phyloP scores from a whole-genome alignment of 2,888 invertebrate genomes.

The Drosophila nr. medialis region DNA sequence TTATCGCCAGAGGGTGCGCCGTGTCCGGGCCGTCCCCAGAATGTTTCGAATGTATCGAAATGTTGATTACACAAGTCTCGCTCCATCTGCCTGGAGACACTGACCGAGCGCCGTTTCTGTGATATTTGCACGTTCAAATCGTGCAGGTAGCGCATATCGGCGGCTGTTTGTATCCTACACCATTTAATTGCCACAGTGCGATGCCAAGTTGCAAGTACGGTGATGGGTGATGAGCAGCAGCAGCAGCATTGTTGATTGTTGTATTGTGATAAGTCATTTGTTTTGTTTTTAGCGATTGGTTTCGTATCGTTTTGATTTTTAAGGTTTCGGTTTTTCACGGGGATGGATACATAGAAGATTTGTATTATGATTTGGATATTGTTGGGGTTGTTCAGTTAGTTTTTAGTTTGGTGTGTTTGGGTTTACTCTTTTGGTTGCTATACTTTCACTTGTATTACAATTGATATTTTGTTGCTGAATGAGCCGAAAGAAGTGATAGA shows the following conservation, averaged over 20 bases:
- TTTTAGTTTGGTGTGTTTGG: constrained; percentile 64
- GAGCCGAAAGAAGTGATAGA: constrained; percentile 65
- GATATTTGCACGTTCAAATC: constrained; percentile 86
- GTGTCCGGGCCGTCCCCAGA: constrained; percentile 93
- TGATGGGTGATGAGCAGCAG: constrained; percentile 14
- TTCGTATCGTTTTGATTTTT: constrained; percentile 23
- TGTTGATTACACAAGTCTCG: constrained; percentile 89
- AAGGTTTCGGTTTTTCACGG: constrained; percentile 48
- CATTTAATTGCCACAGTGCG: constrained; percentile 18
- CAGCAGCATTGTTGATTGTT: constrained; percentile 19
- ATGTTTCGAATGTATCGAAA: constrained; percentile 90
- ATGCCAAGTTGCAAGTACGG: constrained; percentile 30
- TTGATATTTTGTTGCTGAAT: constrained; percentile 80
- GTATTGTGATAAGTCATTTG: constrained; percentile 23
- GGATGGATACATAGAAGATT: constrained; percentile 74
- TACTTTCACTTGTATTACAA: constrained; percentile 82
- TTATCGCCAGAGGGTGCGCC: constrained; percentile 81
- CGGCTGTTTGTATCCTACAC: constrained; percentile 72
- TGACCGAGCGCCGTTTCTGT: constrained; percentile 84
- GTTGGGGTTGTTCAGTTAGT: constrained; percentile 46
- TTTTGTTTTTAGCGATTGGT: constrained; percentile 20
- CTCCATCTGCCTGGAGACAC: constrained; percentile 85
- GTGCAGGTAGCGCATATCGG: constrained; percentile 85
- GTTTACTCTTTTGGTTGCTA: constrained; percentile 75
- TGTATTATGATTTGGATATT: constrained; percentile 66